phyloP scores from a whole-genome alignment of 2,797 vertebrate genomes.

The Percopsis omiscomaycus region DNA sequence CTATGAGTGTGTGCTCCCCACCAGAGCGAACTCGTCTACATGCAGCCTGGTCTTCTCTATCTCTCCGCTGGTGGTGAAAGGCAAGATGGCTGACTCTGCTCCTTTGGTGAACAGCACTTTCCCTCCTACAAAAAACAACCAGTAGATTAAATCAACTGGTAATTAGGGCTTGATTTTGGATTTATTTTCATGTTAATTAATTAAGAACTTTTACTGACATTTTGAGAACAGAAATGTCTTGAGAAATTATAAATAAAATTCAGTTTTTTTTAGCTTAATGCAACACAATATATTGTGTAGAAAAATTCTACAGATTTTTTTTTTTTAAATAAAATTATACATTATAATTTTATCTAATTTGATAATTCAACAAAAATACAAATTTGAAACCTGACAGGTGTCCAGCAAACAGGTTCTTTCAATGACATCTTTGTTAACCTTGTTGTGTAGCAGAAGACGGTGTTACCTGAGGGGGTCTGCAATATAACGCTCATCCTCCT shows the following conservation, averaged over 20 bases:
- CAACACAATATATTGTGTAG: too few relatives aligned
- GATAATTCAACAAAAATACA: too few relatives aligned
- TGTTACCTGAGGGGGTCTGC: slow-evolving; percentile 86
- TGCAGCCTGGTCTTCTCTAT: slow-evolving; percentile 93
- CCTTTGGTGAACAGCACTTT: slow-evolving; percentile 94
- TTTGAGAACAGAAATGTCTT: too few relatives aligned
- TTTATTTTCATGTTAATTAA: not conserved
- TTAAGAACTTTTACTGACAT: not conserved
- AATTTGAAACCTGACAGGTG: too few relatives aligned
- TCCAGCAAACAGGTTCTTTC: too few relatives aligned
- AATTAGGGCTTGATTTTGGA: not conserved
- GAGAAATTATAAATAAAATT: too few relatives aligned
- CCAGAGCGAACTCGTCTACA: slow-evolving; percentile 96
- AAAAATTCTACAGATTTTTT: too few relatives aligned
- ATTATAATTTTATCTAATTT: too few relatives aligned
- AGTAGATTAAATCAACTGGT: not conserved
- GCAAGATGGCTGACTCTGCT: slow-evolving; percentile 93
- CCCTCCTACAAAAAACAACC: slow-evolving; percentile 74
- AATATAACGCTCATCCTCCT: slow-evolving; percentile 97
- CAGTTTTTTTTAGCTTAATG: too few relatives aligned
- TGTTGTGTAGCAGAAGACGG: slow-evolving; percentile 1
- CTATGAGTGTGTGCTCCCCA: slow-evolving; percentile 63
- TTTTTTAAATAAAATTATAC: too few relatives aligned
- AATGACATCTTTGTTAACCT: too few relatives aligned
- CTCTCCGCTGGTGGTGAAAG: slow-evolving; percentile 86